These are phyloP conservation scores for Plebejus anna DNA, from an alignment of 2,888 invertebrate species.

Conservation along the genomic window DNA sequence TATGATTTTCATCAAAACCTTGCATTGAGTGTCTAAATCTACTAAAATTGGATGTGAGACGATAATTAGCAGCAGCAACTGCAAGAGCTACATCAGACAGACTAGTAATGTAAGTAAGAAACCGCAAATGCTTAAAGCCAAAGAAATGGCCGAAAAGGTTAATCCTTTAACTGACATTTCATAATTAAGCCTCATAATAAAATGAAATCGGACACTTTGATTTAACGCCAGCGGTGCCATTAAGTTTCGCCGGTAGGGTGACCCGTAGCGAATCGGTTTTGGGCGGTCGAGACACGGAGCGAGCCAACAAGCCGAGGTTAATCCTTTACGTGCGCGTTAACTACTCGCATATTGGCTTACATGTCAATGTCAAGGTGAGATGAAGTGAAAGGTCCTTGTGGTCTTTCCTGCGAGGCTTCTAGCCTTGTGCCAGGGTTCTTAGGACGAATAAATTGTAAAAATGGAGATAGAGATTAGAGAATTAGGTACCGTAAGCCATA, in stretches of 20 bases:
- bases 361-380: background rate
- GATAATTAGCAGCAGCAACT: background rate
- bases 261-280: constrained; percentile 60
- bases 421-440: no score
- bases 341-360: constrained; percentile 40
- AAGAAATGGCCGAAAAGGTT: background rate
- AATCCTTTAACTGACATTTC: background rate
- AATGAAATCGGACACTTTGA: constrained; percentile 14
- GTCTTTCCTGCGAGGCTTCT: background rate
- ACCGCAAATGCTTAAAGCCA: background rate
- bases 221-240: constrained; percentile 15
- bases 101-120: background rate
- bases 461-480: no score
- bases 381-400: background rate
- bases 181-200: constrained; percentile 1
- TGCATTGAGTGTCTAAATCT: background rate
- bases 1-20: background rate
- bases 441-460: no score
- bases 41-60: background rate
- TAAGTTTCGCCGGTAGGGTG: constrained; percentile 45
- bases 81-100: background rate
- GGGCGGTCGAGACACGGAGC: constrained; percentile 52
- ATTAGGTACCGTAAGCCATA: no score
- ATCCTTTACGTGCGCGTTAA: constrained; percentile 71
- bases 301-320: constrained; percentile 73